Evolutionary conservation across 2,888 invertebrate species (phyloP).

Genomic region (Allophyes oxyacanthae): DNA sequence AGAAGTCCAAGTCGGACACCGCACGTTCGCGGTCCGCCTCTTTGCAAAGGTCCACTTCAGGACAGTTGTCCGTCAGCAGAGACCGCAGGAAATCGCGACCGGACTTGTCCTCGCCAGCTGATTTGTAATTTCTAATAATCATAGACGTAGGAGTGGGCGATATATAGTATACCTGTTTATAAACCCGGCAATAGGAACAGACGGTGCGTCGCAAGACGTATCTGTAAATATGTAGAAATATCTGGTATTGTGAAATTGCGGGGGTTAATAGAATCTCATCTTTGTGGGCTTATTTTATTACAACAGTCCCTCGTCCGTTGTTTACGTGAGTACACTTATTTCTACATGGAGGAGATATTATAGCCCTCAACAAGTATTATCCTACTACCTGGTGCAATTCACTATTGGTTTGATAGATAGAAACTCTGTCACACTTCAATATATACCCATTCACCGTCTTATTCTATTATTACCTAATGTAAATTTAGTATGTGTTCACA

Average conservation of each 20-base stretch:
- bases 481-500: constrained; percentile 13
- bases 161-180: constrained; percentile 16
- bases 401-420: no score
- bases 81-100: constrained; percentile 82
- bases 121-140: constrained; percentile 66
- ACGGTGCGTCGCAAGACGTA: constrained; percentile 3
- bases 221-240: constrained; percentile 24
- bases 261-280: constrained; percentile 12
- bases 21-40: constrained; percentile 81
- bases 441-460: no score
- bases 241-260: constrained; percentile 5
- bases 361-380: constrained; percentile 3
- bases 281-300: constrained; percentile 7
- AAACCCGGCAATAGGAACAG: constrained; percentile 6
- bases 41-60: constrained; percentile 82
- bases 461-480: no score
- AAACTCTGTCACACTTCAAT: no score
- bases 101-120: constrained; percentile 81
- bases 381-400: constrained; percentile 14
- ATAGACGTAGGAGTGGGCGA: constrained; percentile 35
- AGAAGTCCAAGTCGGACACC: constrained; percentile 84
- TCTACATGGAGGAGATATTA: constrained; percentile 12
- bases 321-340: constrained; percentile 16
- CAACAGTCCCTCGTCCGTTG: not conserved
- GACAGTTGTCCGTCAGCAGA: constrained; percentile 75